Base-by-base conservation (phyloP, 1,140 invertebrate genomes). In the Drosophila tani region DNA sequence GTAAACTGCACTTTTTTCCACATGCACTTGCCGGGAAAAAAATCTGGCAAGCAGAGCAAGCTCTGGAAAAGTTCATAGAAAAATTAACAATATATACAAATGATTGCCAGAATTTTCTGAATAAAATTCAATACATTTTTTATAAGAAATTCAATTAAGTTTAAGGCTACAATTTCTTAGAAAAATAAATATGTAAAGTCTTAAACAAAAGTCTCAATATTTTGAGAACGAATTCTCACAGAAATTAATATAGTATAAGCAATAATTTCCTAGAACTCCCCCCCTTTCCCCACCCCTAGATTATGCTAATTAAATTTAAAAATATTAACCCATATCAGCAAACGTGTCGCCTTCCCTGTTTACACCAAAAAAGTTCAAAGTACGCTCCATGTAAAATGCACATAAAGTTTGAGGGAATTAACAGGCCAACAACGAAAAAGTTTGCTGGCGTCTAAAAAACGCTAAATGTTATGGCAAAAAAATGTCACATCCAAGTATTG, bases 401-500 rank as follows among this genome's bases (percentile, higher is more conserved):
- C 24, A 9, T 27, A 29, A 73, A 51, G 53, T 58, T 59, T 73
- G 35, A n/a, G 27, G 19, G 7, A 32, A 66, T 68, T 66, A 67
- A 38, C 43, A 49, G 59, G 24, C n/a, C 43, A 70, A 50, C 58
- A 58, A 80, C 63, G 55, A 80, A 83, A 58, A 83, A 58, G 62
- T 78, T 71, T 56, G 67, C 12, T 70, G 68, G 68, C 66, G 68
- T 56, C 46, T 50, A 51, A 51, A 67, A 56, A 46, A 29, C 27
- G 71, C 66, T 51, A 70, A 78, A 58, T 62, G 56, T 56, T 11
- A 56, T 11, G 7, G 53, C 35, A 70, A 71, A 71, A 71, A 63
- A 82, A 80, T 80, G 66, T 88, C 65, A 88, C 77, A 81, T 84
- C 66, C 46, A 69, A 69, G 47, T 79, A 74, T 68, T 56, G 35